phyloP scores from a whole-genome alignment of 1,140 invertebrate genomes.

The Druon quercuslanigerum region DNA sequence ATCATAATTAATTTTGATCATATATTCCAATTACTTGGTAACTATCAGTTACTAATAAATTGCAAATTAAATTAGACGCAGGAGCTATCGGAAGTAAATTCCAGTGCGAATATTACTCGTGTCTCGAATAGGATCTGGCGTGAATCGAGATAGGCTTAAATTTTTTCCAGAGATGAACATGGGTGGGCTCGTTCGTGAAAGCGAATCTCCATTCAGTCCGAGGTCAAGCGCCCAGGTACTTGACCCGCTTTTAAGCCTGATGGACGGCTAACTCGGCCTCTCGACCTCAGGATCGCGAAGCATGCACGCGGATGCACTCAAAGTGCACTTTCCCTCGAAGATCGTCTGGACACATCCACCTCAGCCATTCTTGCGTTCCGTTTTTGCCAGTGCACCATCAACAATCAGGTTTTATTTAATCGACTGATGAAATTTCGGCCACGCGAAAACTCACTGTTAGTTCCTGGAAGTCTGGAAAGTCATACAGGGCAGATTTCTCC shows the following conservation, averaged over 20 bases:
- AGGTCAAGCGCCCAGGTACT: slow-evolving; percentile 34
- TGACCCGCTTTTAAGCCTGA: slow-evolving; percentile 39
- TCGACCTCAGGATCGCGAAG: slow-evolving; percentile 12
- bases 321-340: slow-evolving; percentile 7
- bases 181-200: slow-evolving; percentile 33
- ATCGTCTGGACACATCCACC: neutral
- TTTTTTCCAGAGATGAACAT: neutral
- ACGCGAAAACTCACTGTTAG: slow-evolving; percentile 41
- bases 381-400: neutral
- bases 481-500: slow-evolving; percentile 53
- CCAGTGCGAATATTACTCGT: too few relatives aligned
- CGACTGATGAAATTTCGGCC: slow-evolving; percentile 15
- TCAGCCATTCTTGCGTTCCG: neutral
- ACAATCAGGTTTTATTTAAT: slow-evolving; percentile 16
- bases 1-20: too few relatives aligned
- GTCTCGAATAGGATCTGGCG: neutral
- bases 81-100: too few relatives aligned
- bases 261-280: slow-evolving; percentile 29
- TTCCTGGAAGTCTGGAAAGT: slow-evolving; percentile 60
- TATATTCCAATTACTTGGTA: too few relatives aligned
- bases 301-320: slow-evolving; percentile 11
- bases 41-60: too few relatives aligned
- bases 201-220: slow-evolving; percentile 35
- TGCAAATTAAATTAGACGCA: too few relatives aligned
- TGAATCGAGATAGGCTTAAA: neutral